Evolutionary conservation across 2,797 vertebrate genomes (phyloP).

Genomic region (Gymnoscopelus braueri): DNA sequence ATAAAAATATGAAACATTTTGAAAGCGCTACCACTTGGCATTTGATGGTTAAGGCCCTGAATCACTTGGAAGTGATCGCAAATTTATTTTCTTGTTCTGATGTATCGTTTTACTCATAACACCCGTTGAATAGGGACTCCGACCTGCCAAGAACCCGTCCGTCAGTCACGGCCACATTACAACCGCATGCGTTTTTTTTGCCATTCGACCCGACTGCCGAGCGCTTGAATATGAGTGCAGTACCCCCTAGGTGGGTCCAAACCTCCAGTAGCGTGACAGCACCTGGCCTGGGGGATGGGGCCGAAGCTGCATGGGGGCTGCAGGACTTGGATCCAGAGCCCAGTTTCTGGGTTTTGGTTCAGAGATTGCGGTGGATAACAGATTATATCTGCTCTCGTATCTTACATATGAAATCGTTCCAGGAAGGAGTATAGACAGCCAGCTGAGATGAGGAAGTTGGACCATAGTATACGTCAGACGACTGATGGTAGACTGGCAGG

Average conservation of each 20-base stretch:
- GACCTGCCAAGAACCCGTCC: constrained; percentile 62
- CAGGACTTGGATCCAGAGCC: constrained; percentile 2
- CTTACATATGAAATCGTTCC: background rate
- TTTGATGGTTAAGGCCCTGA: constrained; percentile 35
- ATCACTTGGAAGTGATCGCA: constrained; percentile 54
- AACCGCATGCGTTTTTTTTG: constrained; percentile 42
- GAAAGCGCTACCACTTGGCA: constrained; percentile 46
- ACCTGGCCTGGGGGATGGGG: background rate
- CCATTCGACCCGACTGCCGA: constrained; percentile 51
- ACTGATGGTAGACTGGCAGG: constrained; percentile 22
- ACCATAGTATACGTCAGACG: constrained; percentile 23
- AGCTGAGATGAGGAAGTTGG: background rate
- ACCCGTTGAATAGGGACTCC: constrained; percentile 31
- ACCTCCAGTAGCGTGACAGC: constrained; percentile 23
- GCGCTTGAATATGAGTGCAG: constrained; percentile 46
- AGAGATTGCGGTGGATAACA: constrained; percentile 9
- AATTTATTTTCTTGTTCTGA: constrained; percentile 60
- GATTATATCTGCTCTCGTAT: constrained; percentile 13
- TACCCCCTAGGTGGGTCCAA: constrained; percentile 26
- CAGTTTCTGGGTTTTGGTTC: constrained; percentile 16
- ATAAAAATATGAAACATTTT: constrained; percentile 63
- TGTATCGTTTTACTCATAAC: constrained; percentile 62
- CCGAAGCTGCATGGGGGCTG: background rate
- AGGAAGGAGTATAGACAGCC: constrained; percentile 23
- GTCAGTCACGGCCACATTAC: constrained; percentile 39